Conservation (phyloP, 2,888 invertebrate genomes). For the Acrobasis consociella region DNA sequence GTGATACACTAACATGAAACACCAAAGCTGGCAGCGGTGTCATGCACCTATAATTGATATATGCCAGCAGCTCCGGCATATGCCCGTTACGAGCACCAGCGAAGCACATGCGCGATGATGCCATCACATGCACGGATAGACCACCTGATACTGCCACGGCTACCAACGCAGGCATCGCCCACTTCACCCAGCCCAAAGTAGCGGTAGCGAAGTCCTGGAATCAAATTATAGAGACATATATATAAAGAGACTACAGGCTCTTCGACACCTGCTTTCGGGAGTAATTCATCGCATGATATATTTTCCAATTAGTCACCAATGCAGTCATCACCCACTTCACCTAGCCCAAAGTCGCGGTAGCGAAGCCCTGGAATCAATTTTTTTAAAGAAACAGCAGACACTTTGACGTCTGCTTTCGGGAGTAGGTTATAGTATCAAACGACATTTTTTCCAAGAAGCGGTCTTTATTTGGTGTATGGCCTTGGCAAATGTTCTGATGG, state of each 20-base stretch:
- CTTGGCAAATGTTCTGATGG: too few relatives aligned
- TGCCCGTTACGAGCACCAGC: constrained; percentile 95
- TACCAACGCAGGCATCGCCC: constrained; percentile 95
- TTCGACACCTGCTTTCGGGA: too few relatives aligned
- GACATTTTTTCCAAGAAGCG: too few relatives aligned
- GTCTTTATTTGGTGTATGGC: too few relatives aligned
- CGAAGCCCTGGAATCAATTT: constrained; percentile 90
- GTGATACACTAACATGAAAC: constrained; percentile 86
- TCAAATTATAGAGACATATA: background rate
- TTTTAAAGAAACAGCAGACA: too few relatives aligned
- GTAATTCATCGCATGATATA: too few relatives aligned
- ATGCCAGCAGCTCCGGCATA: constrained; percentile 90
- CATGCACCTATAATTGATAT: constrained; percentile 88
- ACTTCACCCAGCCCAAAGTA: constrained; percentile 88
- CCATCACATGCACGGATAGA: constrained; percentile 97
- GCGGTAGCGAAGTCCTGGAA: constrained; percentile 91
- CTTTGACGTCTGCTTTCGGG: too few relatives aligned
- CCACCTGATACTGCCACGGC: constrained; percentile 97
- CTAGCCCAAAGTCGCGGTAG: constrained; percentile 87
- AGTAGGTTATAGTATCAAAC: too few relatives aligned
- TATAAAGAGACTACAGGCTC: too few relatives aligned
- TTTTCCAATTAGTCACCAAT: too few relatives aligned
- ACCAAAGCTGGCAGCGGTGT: constrained; percentile 92
- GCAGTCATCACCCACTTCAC: constrained; percentile 93
- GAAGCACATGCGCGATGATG: constrained; percentile 95